Evolutionary conservation across 2,888 invertebrate species (phyloP).

Genomic region (Drosophila sordidula): DNA sequence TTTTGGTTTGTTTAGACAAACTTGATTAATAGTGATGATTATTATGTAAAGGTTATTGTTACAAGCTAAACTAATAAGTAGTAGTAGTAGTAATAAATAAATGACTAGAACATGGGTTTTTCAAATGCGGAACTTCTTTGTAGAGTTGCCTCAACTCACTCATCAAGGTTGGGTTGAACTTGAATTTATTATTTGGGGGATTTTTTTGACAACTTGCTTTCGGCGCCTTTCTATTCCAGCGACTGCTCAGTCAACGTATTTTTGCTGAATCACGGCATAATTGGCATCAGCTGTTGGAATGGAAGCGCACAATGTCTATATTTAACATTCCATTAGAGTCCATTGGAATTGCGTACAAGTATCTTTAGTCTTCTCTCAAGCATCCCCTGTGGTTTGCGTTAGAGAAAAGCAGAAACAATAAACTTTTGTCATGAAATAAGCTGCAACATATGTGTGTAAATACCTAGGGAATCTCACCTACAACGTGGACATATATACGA

Average conservation of each 20-base stretch:
- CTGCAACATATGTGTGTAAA: conserved; percentile 10
- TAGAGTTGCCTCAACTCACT: not conserved
- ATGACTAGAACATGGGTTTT: not conserved
- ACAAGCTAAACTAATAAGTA: conserved; percentile 4
- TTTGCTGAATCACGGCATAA: conserved; percentile 11
- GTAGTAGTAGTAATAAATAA: not conserved
- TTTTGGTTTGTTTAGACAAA: conserved; percentile 7
- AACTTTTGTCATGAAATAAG: conserved; percentile 17
- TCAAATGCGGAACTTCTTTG: not conserved
- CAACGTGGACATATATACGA: conserved; percentile 2
- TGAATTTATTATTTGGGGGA: conserved; percentile 15
- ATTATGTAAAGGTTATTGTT: conserved; percentile 7
- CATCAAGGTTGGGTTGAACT: conserved; percentile 13
- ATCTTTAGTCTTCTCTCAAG: conserved; percentile 3
- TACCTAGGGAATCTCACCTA: conserved; percentile 21
- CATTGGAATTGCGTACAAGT: not conserved
- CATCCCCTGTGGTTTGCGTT: conserved; percentile 4
- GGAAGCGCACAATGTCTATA: not conserved
- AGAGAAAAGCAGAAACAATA: conserved; percentile 12
- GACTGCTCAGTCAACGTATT: not conserved
- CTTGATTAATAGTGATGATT: conserved; percentile 13
- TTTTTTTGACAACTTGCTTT: conserved; percentile 7
- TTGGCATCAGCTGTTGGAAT: not conserved
- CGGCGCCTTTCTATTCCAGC: not conserved
- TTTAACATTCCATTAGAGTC: not conserved